Evolutionary conservation across 2,888 invertebrate species (phyloP), one percentile per base, ranked within the genome.

Genomic region (Prosapia bicincta): DNA sequence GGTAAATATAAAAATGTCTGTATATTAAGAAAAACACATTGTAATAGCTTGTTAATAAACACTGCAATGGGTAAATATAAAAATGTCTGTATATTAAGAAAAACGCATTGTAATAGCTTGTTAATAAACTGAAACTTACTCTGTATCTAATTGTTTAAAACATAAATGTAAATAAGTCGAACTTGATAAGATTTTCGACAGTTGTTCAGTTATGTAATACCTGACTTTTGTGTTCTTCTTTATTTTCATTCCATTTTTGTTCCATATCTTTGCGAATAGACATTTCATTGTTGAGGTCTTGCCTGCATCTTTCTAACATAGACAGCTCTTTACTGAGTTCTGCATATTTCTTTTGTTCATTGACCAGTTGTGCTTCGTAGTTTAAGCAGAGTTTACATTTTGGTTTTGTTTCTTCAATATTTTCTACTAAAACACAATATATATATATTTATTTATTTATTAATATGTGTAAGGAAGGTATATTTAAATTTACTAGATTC

Each of bases 361-460:
- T 88, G 78, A 95, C 94, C 81, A 97, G 86, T 86, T 95, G 92
- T 78, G 91, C 88, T 87, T 97, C 92, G 85, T 95, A 94, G 86
- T 94, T 93, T 78, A 88, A 89, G 85, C 98, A 98, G 92, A 95
- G 95, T 85, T 92, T 94, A 85, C 98, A 98, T 3, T 74, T 83
- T 81, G n/a, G 65, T 72, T 54, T 72, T 43, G 43, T 28, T 24
- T 71, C 25, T n/a, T n/a, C n/a, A n/a, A n/a, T n/a, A n/a, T n/a
- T n/a, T n/a, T n/a, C n/a, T n/a, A n/a, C n/a, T n/a, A n/a, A n/a
- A n/a, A n/a, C n/a, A n/a, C n/a, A n/a, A n/a, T n/a, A n/a, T n/a
- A n/a, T n/a, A n/a, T n/a, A n/a, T n/a, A n/a, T n/a, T n/a, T n/a
- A n/a, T n/a, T n/a, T n/a, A n/a, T n/a, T n/a, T n/a, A n/a, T n/a